A percentile compares a stretch with the other conserved stretches of the same genome.
Conservation (phyloP, 2,113 vertebrate genomes). For the Oryzias javanicus region DNA sequence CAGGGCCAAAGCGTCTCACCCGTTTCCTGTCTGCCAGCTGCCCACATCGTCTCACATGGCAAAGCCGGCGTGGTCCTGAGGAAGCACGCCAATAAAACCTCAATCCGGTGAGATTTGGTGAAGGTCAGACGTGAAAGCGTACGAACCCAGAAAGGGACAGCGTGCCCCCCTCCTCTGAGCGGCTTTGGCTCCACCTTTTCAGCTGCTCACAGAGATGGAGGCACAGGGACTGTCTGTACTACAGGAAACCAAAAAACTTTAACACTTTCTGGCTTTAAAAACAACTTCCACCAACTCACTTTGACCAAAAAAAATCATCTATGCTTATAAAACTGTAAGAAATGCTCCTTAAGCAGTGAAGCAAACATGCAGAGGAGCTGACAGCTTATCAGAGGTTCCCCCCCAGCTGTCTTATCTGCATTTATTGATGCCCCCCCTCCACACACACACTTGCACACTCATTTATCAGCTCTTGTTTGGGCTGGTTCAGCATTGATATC, state of each 20-base stretch:
- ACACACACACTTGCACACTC: background rate
- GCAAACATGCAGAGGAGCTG: background rate
- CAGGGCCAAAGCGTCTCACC: constrained; percentile 25
- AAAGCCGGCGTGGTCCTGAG: background rate
- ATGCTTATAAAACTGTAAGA: no score
- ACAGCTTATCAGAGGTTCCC: constrained; percentile 23
- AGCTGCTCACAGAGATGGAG: background rate
- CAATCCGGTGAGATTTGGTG: constrained; percentile 5
- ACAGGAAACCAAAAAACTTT: background rate
- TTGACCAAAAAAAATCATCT: no score
- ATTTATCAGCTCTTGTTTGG: constrained; percentile 19
- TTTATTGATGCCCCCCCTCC: constrained; percentile 3
- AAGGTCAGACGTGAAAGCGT: constrained; percentile 6
- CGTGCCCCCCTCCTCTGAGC: constrained; percentile 1
- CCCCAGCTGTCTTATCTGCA: constrained; percentile 41
- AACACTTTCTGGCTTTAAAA: no score
- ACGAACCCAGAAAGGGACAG: background rate
- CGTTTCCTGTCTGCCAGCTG: background rate
- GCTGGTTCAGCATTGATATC: constrained; percentile 4
- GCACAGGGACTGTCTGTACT: background rate
- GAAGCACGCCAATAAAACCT: background rate
- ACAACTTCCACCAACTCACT: no score
- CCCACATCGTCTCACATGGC: background rate
- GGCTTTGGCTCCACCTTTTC: constrained; percentile 24
- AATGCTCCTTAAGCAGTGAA: background rate